Evolutionary conservation across 1,140 invertebrate genomes (phyloP).

Genomic region (Rhyzopertha dominica): DNA sequence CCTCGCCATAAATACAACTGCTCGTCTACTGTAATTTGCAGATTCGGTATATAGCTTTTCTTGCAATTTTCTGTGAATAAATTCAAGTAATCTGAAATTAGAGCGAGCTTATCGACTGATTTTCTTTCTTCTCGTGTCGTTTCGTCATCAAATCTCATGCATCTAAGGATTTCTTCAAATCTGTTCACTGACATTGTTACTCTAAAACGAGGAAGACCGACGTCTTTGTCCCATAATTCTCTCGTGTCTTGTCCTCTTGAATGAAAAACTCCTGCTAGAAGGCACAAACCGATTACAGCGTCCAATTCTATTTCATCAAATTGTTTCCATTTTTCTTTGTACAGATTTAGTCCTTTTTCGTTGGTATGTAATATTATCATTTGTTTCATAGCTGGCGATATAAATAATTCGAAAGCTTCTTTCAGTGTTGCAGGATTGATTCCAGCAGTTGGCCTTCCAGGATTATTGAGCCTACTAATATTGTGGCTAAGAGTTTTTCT

Average conservation of each 20-base stretch:
- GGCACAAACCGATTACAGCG: too few relatives aligned
- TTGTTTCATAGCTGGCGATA: too few relatives aligned
- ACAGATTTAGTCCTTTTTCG: too few relatives aligned
- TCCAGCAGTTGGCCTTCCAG: too few relatives aligned
- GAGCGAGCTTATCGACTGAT: slow-evolving; percentile 36
- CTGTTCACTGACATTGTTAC: slow-evolving; percentile 15
- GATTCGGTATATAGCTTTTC: slow-evolving; percentile 27
- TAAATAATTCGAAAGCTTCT: too few relatives aligned
- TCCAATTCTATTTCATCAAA: too few relatives aligned
- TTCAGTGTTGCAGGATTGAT: too few relatives aligned
- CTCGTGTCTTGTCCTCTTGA: not conserved
- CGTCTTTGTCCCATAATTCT: slow-evolving; percentile 2
- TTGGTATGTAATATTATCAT: too few relatives aligned
- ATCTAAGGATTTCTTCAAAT: slow-evolving; percentile 21
- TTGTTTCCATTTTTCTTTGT: too few relatives aligned
- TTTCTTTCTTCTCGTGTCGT: slow-evolving; percentile 16
- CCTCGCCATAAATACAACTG: slow-evolving; percentile 42
- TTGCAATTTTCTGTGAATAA: slow-evolving; percentile 29
- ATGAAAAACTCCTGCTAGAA: too few relatives aligned
- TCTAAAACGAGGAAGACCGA: slow-evolving; percentile 11
- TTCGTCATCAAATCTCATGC: slow-evolving; percentile 26
- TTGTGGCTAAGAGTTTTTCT: too few relatives aligned
- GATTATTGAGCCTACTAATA: too few relatives aligned
- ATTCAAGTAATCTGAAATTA: slow-evolving; percentile 38
- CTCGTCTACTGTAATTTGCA: slow-evolving; percentile 44